phyloP scores from a whole-genome alignment of 1,140 invertebrate genomes.

The Drosophila sturtevanti region DNA sequence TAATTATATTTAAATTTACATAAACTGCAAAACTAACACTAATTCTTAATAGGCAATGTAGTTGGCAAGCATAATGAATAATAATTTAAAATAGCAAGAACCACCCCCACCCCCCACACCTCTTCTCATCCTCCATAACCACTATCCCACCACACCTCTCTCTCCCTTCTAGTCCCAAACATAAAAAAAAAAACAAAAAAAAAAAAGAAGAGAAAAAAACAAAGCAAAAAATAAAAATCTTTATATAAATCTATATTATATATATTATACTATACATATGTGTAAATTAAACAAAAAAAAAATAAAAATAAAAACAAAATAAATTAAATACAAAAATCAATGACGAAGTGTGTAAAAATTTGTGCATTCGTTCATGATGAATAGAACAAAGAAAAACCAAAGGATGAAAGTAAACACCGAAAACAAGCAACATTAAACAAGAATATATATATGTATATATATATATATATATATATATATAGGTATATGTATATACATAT shows the following conservation, averaged over 20 bases:
- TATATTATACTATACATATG: constrained; percentile 70
- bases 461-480: constrained; percentile 62
- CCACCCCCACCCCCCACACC: not conserved
- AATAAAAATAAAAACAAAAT: constrained; percentile 67
- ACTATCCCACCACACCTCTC: not conserved
- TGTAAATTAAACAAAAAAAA: constrained; percentile 74
- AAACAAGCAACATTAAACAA: constrained; percentile 72
- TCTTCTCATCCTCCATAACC: too few species aligned
- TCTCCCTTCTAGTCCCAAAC: not conserved
- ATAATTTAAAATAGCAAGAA: constrained; percentile 12
- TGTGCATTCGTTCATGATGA: constrained; percentile 76
- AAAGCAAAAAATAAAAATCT: constrained; percentile 65
- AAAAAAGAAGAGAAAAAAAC: constrained; percentile 42
- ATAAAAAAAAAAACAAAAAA: constrained; percentile 22
- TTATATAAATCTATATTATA: constrained; percentile 72
- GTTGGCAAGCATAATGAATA: constrained; percentile 41
- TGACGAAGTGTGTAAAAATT: constrained; percentile 77
- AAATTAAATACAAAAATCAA: constrained; percentile 37
- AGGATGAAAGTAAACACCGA: constrained; percentile 81
- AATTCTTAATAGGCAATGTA: constrained; percentile 67
- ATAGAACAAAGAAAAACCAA: constrained; percentile 53
- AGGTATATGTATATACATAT: constrained; percentile 59
- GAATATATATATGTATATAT: constrained; percentile 52
- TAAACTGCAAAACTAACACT: constrained; percentile 50
- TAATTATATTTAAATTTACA: constrained; percentile 55